phyloP scores from a whole-genome alignment of 2,888 invertebrate species.

The Stenotaenia linearis region DNA sequence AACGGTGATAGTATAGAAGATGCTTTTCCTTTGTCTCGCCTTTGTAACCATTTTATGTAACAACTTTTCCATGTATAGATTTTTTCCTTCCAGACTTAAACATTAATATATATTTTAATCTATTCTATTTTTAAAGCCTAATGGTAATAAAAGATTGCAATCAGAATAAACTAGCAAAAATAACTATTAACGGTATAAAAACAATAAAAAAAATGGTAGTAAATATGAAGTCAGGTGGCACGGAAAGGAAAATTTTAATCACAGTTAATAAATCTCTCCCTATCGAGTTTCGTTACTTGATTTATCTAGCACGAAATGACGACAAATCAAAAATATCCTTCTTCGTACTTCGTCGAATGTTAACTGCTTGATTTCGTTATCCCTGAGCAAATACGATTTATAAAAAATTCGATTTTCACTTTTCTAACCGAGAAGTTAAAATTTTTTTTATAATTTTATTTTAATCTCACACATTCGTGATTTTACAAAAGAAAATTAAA shows the following conservation, averaged over 20 bases:
- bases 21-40: background rate
- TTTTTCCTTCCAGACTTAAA: background rate
- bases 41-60: conserved; percentile 5
- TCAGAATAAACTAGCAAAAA: background rate
- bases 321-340: background rate
- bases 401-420: background rate
- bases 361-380: background rate
- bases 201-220: background rate
- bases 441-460: background rate
- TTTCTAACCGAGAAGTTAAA: no score
- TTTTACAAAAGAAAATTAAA: background rate
- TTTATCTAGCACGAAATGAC: background rate
- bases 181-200: background rate
- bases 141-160: no score
- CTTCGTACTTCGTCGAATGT: background rate
- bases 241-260: background rate
- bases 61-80: background rate
- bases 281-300: background rate
- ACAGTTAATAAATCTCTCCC: background rate
- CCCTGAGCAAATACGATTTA: background rate
- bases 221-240: background rate
- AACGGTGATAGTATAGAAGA: background rate
- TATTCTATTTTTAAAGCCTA: background rate
- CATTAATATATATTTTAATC: background rate
- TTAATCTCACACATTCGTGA: no score